phyloP scores from a whole-genome alignment of 2,797 vertebrate species.

The Mus minutoides region DNA sequence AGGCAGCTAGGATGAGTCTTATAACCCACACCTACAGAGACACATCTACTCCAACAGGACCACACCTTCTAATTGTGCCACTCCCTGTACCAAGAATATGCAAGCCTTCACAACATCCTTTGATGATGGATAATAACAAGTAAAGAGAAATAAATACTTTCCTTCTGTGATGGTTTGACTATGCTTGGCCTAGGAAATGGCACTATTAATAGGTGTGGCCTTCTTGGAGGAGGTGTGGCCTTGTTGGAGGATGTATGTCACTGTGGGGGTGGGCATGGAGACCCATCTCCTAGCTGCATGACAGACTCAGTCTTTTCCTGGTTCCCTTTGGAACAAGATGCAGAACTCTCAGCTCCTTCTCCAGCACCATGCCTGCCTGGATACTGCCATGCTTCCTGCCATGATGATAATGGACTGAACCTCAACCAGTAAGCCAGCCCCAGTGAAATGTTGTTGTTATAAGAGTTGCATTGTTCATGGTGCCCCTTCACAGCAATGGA shows the following conservation, averaged over 20 bases:
- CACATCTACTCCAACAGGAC: background rate
- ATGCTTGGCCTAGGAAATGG: background rate
- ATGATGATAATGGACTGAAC: background rate
- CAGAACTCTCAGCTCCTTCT: background rate
- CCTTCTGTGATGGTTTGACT: background rate
- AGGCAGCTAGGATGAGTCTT: background rate
- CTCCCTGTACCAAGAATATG: background rate
- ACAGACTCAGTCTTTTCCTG: background rate
- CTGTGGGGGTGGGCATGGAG: background rate
- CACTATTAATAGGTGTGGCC: background rate
- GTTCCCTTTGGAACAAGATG: background rate
- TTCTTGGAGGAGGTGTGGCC: background rate
- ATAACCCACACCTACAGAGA: background rate
- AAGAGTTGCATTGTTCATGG: background rate
- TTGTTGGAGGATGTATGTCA: background rate
- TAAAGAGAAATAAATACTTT: background rate
- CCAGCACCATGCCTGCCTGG: background rate
- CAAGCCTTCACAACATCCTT: background rate
- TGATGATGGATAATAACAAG: background rate
- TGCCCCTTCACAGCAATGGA: background rate
- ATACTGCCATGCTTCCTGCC: background rate
- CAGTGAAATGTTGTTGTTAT: background rate
- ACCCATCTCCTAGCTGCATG: background rate
- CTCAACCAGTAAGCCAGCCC: background rate
- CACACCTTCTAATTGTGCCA: background rate